Conservation (phyloP, 1,140 invertebrate genomes). For the Cotesia typhae region DNA sequence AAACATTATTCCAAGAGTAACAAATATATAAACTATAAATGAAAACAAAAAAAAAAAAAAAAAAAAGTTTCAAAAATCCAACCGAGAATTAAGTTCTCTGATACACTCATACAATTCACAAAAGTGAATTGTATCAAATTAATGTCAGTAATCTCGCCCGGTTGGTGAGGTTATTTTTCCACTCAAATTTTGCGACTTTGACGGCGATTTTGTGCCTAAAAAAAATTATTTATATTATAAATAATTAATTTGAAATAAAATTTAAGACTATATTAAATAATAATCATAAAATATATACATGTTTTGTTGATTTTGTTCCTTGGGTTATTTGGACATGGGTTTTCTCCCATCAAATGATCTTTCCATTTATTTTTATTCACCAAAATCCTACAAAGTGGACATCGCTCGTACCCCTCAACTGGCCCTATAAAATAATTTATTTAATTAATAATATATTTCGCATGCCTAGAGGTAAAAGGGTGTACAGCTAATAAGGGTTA, state of each 20-base stretch:
- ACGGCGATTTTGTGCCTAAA: conserved; percentile 59
- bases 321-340: conserved; percentile 68
- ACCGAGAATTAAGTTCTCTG: conserved; percentile 42
- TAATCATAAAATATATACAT: conserved; percentile 46
- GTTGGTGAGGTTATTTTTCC: conserved; percentile 60
- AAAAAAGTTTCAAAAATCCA: conserved; percentile 28
- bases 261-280: neutral
- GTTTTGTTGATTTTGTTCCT: conserved; percentile 59
- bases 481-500: no score
- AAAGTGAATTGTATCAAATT: conserved; percentile 32
- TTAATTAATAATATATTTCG: neutral
- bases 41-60: conserved; percentile 42
- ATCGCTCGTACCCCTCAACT: conserved; percentile 70
- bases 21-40: conserved; percentile 54
- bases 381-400: conserved; percentile 76
- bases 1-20: conserved; percentile 52
- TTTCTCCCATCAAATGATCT: conserved; percentile 72
- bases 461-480: no score
- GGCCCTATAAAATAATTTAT: conserved; percentile 59
- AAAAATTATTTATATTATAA: conserved; percentile 21
- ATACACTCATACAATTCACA: conserved; percentile 32
- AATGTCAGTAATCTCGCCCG: conserved; percentile 57
- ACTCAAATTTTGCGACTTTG: conserved; percentile 57
- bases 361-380: conserved; percentile 69
- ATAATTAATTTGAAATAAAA: neutral